Conservation (phyloP, 2,113 vertebrate species). For the Pseudopodoces humilis region DNA sequence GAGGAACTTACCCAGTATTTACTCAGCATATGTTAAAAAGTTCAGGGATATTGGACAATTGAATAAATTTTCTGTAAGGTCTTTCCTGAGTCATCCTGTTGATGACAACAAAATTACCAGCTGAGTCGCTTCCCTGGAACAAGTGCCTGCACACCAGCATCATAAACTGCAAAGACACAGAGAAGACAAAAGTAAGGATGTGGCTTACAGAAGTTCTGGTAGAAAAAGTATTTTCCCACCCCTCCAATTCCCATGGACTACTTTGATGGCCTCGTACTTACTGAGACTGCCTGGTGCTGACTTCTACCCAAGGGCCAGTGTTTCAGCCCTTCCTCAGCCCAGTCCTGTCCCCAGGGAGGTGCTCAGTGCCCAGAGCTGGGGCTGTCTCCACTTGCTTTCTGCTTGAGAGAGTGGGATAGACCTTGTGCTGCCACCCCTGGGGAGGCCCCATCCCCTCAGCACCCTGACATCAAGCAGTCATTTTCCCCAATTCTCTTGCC, state of each 20-base stretch:
- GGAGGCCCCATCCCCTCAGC: not conserved
- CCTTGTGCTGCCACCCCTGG: not conserved
- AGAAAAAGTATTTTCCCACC: not conserved
- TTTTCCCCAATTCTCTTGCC: not conserved
- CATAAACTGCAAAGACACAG: not conserved
- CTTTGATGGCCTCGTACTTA: not conserved
- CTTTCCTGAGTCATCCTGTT: not conserved
- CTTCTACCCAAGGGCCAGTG: fast-evolving
- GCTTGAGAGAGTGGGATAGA: not conserved
- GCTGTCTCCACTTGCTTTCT: not conserved
- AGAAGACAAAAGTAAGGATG: not conserved
- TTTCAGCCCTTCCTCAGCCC: not conserved
- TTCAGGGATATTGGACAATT: not conserved
- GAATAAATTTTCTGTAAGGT: not conserved
- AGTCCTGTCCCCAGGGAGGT: not conserved
- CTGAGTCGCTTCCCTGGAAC: not conserved
- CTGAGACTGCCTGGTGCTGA: not conserved
- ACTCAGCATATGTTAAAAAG: not conserved
- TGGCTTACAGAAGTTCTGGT: not conserved
- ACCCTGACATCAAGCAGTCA: not conserved
- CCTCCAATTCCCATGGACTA: not conserved
- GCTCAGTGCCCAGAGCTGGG: not conserved
- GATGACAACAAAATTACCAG: not conserved
- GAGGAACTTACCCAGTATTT: not conserved
- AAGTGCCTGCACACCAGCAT: not conserved